These are phyloP conservation scores for Calosoma granatense DNA, from an alignment of 1,140 invertebrate species.

Conservation along the genomic window DNA sequence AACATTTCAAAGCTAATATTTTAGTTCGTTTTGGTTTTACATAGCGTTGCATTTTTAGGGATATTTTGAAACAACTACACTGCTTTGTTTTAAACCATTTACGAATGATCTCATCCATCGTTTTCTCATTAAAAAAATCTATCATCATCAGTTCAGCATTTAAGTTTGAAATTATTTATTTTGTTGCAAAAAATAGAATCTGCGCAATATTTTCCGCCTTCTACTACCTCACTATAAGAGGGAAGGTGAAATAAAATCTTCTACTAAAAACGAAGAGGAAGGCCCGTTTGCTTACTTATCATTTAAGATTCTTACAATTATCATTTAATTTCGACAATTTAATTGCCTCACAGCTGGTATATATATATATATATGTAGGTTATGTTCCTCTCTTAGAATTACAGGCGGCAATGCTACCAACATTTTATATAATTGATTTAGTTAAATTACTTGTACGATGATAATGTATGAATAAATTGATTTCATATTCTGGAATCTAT, in stretches of 20 bases:
- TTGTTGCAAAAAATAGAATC: background rate
- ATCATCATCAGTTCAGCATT: background rate
- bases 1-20: background rate
- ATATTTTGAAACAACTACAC: background rate
- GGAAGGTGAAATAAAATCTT: background rate
- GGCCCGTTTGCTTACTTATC: background rate
- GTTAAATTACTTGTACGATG: background rate
- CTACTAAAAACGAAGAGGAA: background rate
- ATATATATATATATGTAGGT: no score
- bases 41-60: constrained; percentile 7
- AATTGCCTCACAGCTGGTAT: no score
- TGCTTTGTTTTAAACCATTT: background rate
- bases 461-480: background rate
- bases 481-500: background rate
- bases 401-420: background rate
- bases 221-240: constrained; percentile 1
- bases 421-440: background rate
- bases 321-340: background rate
- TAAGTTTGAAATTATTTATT: background rate
- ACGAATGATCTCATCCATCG: background rate
- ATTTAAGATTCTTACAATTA: background rate
- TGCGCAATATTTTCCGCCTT: background rate
- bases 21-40: background rate
- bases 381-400: no score
- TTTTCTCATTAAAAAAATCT: background rate